Evolutionary conservation across 2,797 vertebrate species (phyloP).

Genomic region (Rachycentron canadum): DNA sequence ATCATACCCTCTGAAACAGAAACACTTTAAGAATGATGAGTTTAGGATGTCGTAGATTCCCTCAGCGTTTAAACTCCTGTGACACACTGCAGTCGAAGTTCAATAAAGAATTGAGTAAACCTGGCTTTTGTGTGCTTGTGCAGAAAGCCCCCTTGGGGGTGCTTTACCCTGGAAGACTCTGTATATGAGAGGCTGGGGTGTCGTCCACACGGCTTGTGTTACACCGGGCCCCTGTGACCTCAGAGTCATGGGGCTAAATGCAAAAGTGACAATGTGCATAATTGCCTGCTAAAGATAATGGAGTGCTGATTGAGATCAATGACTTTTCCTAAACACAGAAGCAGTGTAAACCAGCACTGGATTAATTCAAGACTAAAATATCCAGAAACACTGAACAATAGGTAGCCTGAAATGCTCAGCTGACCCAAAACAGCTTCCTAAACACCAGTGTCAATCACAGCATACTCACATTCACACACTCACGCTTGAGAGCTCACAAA

Average conservation of each 20-base stretch:
- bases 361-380: slow-evolving; percentile 53
- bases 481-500: slow-evolving; percentile 45
- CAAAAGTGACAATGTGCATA: slow-evolving; percentile 98
- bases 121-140: slow-evolving; percentile 87
- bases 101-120: slow-evolving; percentile 90
- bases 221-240: slow-evolving; percentile 90
- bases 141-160: slow-evolving; percentile 90
- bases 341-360: slow-evolving; percentile 63
- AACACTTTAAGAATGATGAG: neutral
- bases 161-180: slow-evolving; percentile 91
- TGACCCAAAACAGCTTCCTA: slow-evolving; percentile 58
- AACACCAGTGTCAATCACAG: slow-evolving; percentile 73
- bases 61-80: slow-evolving; percentile 83
- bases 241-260: slow-evolving; percentile 91
- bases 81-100: slow-evolving; percentile 86
- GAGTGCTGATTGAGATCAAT: slow-evolving; percentile 94
- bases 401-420: slow-evolving; percentile 43
- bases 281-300: slow-evolving; percentile 95
- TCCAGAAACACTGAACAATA: slow-evolving; percentile 55
- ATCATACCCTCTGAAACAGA: neutral
- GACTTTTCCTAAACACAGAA: slow-evolving; percentile 84
- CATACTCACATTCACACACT: slow-evolving; percentile 39
- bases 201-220: slow-evolving; percentile 90
- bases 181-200: slow-evolving; percentile 92
- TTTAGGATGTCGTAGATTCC: neutral